Conservation (phyloP, 2,888 invertebrate species). For the Nemotelus pantherinus region DNA sequence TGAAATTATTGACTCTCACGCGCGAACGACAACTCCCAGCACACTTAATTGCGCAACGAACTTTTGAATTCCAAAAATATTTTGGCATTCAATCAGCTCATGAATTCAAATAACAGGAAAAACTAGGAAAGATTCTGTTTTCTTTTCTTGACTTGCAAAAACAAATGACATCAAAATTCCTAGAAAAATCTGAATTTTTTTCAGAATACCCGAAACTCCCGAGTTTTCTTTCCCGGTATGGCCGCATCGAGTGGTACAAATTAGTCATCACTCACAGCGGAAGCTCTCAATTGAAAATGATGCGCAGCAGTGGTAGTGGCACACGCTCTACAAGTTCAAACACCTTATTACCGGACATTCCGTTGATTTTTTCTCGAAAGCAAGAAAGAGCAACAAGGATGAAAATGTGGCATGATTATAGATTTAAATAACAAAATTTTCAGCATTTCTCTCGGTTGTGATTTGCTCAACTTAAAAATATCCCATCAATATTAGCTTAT, state of each 20-base stretch:
- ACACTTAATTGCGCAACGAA: slow-evolving; percentile 15
- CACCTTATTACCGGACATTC: slow-evolving; percentile 28
- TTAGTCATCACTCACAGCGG: slow-evolving; percentile 2
- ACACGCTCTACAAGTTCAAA: slow-evolving; percentile 18
- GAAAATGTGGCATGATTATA: neutral
- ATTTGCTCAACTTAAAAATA: neutral
- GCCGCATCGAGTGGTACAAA: no score
- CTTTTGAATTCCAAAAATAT: slow-evolving; percentile 11
- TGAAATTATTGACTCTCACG: no score
- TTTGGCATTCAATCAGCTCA: neutral
- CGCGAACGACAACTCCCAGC: no score
- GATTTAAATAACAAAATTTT: neutral
- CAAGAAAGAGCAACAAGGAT: neutral
- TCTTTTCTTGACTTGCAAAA: neutral
- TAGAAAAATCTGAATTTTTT: slow-evolving; percentile 11
- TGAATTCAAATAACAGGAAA: no score
- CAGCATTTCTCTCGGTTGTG: neutral
- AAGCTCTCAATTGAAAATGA: slow-evolving; percentile 3
- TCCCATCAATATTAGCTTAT: no score
- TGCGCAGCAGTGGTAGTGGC: neutral
- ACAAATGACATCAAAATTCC: slow-evolving; percentile 25
- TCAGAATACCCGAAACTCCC: slow-evolving; percentile 3
- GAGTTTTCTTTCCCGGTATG: neutral
- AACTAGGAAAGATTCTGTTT: no score
- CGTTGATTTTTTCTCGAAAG: neutral